Evolutionary conservation across 2,113 vertebrate genomes (phyloP).

Genomic region (Artemisiospiza belli): DNA sequence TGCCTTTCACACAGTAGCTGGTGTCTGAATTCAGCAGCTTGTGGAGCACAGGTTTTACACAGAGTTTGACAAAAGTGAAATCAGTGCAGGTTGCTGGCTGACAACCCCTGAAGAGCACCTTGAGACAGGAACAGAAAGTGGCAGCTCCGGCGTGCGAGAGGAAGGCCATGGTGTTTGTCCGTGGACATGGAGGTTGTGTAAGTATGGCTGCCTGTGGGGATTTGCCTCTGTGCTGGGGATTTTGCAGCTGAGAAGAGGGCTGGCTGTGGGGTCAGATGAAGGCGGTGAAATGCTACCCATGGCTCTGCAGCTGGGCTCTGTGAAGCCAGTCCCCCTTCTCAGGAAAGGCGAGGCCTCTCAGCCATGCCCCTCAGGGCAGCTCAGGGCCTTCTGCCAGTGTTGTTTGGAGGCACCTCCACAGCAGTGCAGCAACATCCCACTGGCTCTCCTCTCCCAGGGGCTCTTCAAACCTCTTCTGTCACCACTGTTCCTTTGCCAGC

Average conservation of each 20-base stretch:
- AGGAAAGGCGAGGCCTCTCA: fast-evolving
- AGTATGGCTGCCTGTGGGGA: neutral
- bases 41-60: neutral
- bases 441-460: neutral
- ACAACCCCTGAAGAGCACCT: neutral
- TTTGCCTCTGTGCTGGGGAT: neutral
- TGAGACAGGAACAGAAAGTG: neutral
- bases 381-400: fast-evolving
- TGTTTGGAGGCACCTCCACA: neutral
- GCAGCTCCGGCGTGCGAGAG: fast-evolving
- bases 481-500: neutral
- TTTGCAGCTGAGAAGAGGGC: neutral
- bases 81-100: fast-evolving
- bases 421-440: fast-evolving
- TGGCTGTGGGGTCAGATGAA: neutral
- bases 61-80: fast-evolving
- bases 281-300: fast-evolving
- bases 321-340: neutral
- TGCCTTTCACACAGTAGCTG: fast-evolving
- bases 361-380: neutral
- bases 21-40: neutral
- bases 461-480: neutral
- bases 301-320: neutral
- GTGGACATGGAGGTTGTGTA: neutral
- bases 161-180: neutral